These are phyloP conservation scores for Eilema sororculum DNA, from an alignment of 2,888 invertebrate genomes.

Conservation along the genomic window DNA sequence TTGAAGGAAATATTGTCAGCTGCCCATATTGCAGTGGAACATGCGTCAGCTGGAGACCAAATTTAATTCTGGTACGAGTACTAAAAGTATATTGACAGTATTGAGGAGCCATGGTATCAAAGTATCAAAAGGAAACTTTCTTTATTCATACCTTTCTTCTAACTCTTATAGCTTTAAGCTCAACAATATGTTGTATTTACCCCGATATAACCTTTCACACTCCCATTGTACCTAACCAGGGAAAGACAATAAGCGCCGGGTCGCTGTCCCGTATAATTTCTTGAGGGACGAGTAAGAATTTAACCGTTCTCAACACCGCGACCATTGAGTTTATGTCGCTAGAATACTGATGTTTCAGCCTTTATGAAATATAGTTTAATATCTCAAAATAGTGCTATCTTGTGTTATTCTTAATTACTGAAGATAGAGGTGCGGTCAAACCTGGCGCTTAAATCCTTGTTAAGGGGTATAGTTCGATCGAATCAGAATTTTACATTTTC, in stretches of 20 bases:
- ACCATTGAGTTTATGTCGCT: not conserved
- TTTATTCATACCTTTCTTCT: not conserved
- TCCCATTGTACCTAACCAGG: not conserved
- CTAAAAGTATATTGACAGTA: no score
- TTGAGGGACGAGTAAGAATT: constrained; percentile 12
- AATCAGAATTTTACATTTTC: no score
- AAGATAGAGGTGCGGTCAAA: not conserved
- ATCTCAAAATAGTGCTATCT: not conserved
- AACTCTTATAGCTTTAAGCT: not conserved
- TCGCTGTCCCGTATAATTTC: not conserved
- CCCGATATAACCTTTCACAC: not conserved
- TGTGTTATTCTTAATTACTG: not conserved
- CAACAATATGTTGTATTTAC: not conserved
- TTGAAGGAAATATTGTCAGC: no score
- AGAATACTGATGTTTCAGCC: constrained; percentile 3
- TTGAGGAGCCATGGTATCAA: not conserved
- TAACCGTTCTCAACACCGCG: constrained; percentile 8
- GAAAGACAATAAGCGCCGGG: not conserved
- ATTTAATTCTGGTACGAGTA: no score
- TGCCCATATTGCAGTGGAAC: no score
- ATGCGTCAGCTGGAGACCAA: no score
- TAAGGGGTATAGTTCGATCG: not conserved
- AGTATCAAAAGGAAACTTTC: not conserved
- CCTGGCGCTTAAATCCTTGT: not conserved
- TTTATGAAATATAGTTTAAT: not conserved